Evolutionary conservation across 1,140 invertebrate species (phyloP).

Genomic region (Hypothenemus hampei): DNA sequence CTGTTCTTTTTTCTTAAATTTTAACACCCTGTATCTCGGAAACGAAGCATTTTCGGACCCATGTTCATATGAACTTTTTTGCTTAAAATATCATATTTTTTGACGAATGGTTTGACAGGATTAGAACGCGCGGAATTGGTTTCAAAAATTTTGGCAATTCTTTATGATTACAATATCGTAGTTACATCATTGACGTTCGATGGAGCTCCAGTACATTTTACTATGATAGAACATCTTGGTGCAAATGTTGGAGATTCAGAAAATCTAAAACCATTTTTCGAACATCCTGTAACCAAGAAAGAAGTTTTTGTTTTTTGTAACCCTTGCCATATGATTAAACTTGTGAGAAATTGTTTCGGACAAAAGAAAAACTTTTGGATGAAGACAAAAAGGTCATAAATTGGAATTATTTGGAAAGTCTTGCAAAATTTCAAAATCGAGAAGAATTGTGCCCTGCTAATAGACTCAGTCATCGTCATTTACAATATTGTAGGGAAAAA

Average conservation of each 20-base stretch:
- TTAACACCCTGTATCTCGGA: no score
- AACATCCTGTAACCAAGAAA: constrained; percentile 14
- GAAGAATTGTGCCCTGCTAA: constrained; percentile 14
- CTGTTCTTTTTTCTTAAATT: no score
- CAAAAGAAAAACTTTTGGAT: not conserved
- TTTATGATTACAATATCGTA: constrained; percentile 10
- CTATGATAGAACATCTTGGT: constrained; percentile 18
- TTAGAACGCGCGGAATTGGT: constrained; percentile 16
- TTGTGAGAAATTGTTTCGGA: constrained; percentile 22
- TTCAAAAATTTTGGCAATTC: constrained; percentile 15
- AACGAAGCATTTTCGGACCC: no score
- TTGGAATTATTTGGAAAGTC: constrained; percentile 7
- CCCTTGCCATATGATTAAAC: constrained; percentile 22
- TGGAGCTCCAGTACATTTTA: constrained; percentile 15
- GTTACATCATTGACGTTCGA: constrained; percentile 29
- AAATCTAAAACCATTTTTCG: constrained; percentile 23
- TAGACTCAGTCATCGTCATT: constrained; percentile 6
- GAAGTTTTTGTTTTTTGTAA: constrained; percentile 15
- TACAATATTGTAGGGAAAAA: constrained; percentile 5
- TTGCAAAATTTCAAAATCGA: constrained; percentile 7
- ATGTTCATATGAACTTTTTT: no score
- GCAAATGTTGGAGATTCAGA: constrained; percentile 6
- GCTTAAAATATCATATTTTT: constrained; percentile 24
- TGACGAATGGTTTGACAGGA: constrained; percentile 11
- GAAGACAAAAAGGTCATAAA: constrained; percentile 3